Base-by-base conservation (phyloP, 2,888 invertebrate genomes). In the Drosophila nr. fundita region DNA sequence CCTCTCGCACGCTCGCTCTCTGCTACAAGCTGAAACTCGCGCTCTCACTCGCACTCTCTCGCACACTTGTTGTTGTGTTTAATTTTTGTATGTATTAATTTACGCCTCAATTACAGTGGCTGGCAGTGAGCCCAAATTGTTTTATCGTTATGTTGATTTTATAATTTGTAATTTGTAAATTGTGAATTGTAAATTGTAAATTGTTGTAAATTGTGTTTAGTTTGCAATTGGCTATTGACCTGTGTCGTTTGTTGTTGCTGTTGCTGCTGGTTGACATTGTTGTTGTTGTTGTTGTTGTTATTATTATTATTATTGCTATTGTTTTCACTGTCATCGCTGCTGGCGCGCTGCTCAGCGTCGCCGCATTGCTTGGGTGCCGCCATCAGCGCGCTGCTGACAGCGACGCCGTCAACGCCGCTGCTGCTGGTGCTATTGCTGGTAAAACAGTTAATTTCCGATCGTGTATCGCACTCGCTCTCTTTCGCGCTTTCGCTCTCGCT, bases 311-410 rank as follows among this genome's bases (percentile, higher is more conserved):
- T 76, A 48, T 55, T 70, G 59, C 29, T 65, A 45, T 62, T 74
- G 63, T 61, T 80, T 72, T 73, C 80, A 70, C 64, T 74, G 68
- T 78, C 73, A n/a, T 76, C 75, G 70, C 65, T 73, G 73, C 54
- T 69, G 64, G 64, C 21, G 54, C 73, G 76, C 36, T 57, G 67
- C 59, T 73, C 62, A 50, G 73, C 68, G 63, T 72, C 75, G 42
- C 68, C 60, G 59, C 78, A 74, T 71, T 80, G 70, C 64, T 76
- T 78, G 66, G 79, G 73, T 60, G 70, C 77, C 66, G 81, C 76
- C 75, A 79, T 83, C 57, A 74, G 69, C 72, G 70, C 76, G 67
- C 68, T 73, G 68, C 42, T 48, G 27, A 30, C 42, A 48, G 32
- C 57, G 59, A 21, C 50, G 64, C 15, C 42, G 50, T 13, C 15